These are phyloP conservation scores for Pterocles burchelli DNA, from an alignment of 2,113 vertebrate species.

Conservation along the genomic window DNA sequence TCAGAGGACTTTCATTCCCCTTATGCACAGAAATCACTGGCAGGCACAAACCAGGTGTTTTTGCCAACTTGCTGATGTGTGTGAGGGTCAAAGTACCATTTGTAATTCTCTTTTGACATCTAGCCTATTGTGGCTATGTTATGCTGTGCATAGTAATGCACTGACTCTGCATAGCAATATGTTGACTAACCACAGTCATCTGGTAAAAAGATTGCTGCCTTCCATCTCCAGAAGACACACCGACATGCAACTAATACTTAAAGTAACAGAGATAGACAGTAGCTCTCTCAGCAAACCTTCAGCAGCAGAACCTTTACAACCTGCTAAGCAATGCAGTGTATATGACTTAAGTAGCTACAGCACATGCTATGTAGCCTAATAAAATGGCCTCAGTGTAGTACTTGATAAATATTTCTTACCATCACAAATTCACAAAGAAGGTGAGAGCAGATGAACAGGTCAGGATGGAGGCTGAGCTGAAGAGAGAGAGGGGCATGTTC, in stretches of 20 bases:
- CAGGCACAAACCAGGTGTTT: neutral
- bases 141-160: conserved; percentile 4
- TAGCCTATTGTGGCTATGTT: conserved; percentile 26
- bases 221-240: conserved; percentile 14
- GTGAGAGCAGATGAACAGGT: neutral
- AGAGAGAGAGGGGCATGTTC: neutral
- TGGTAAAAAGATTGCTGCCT: conserved; percentile 7
- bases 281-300: conserved; percentile 26
- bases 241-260: neutral
- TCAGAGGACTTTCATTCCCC: neutral
- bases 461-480: neutral
- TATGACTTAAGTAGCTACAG: neutral
- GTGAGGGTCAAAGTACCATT: neutral
- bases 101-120: conserved; percentile 6
- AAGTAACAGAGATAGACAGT: conserved; percentile 22
- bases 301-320: conserved; percentile 4
- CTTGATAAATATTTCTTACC: neutral
- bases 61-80: neutral
- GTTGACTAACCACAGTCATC: neutral
- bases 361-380: neutral
- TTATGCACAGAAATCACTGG: neutral
- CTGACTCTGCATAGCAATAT: conserved; percentile 8
- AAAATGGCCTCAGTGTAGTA: neutral
- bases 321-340: neutral
- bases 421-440: neutral